Percentiles rank a stretch among this genome's conserved stretches.
Evolutionary conservation across 1,140 invertebrate genomes (phyloP).

Genomic region (Drosophila serrata): DNA sequence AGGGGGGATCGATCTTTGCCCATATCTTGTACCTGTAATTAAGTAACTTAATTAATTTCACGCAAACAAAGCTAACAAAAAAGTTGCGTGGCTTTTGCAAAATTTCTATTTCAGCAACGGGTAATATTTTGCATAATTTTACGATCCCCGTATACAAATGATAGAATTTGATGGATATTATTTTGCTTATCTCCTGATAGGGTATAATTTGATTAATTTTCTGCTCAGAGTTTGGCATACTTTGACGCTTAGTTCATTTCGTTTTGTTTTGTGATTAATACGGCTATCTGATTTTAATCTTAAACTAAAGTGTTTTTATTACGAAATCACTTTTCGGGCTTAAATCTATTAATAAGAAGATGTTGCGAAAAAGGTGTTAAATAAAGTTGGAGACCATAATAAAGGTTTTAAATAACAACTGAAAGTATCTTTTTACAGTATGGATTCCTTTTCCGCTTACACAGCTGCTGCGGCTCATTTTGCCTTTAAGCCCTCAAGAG

Average conservation of each 20-base stretch:
- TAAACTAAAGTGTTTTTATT: slow-evolving; percentile 12
- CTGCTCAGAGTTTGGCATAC: slow-evolving; percentile 21
- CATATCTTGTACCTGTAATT: slow-evolving; percentile 66
- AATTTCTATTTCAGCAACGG: slow-evolving; percentile 40
- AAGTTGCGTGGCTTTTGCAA: slow-evolving; percentile 37
- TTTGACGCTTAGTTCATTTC: slow-evolving; percentile 24
- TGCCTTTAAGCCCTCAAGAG: neutral
- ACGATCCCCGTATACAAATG: slow-evolving; percentile 36
- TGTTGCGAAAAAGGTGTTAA: slow-evolving; percentile 2
- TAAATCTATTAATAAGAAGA: neutral
- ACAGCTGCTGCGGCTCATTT: slow-evolving; percentile 3
- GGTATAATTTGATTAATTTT: slow-evolving; percentile 65
- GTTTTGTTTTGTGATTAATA: neutral
- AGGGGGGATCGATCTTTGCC: slow-evolving; percentile 31
- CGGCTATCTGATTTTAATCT: slow-evolving; percentile 8
- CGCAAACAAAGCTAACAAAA: slow-evolving; percentile 29
- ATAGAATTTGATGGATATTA: slow-evolving; percentile 63
- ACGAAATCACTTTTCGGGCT: neutral
- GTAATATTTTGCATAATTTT: slow-evolving; percentile 74
- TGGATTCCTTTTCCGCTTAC: neutral
- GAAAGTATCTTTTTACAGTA: neutral
- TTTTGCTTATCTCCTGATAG: slow-evolving; percentile 52
- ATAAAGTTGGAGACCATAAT: neutral
- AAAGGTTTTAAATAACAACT: neutral
- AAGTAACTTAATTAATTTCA: slow-evolving; percentile 77